Conservation (phyloP, 2,797 vertebrate genomes). For the Orientallactaga sibirica region DNA sequence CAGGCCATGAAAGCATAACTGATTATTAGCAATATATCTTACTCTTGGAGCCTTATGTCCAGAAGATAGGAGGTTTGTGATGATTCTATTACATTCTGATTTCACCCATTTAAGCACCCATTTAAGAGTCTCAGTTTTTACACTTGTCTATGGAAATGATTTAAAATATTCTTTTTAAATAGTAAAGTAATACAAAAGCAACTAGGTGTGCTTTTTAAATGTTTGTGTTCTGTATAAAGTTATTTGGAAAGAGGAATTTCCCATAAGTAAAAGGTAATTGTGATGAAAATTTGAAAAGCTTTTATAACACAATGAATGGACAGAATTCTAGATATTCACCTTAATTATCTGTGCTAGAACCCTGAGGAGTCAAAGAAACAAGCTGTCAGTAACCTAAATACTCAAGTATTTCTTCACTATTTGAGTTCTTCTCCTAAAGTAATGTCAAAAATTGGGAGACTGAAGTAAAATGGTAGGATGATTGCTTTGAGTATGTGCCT, state of each 20-base stretch:
- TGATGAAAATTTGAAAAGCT: background rate
- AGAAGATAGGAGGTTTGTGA: background rate
- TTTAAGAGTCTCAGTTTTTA: background rate
- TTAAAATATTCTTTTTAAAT: background rate
- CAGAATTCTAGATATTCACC: background rate
- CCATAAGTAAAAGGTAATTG: background rate
- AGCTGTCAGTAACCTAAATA: background rate
- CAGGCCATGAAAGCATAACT: background rate
- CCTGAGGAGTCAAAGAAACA: background rate
- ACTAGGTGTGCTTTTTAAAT: background rate
- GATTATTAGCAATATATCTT: background rate
- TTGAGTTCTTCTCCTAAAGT: too few relatives aligned
- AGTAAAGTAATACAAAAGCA: background rate
- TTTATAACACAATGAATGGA: background rate
- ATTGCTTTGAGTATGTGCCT: background rate
- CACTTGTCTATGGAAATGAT: accelerated
- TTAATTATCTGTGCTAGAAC: background rate
- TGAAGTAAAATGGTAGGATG: background rate
- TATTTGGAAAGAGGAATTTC: background rate
- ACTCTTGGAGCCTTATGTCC: background rate
- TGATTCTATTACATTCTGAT: background rate
- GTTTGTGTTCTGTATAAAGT: background rate
- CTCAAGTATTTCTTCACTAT: background rate
- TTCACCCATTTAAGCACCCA: background rate
- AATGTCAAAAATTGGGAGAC: background rate